Conservation (phyloP, 2,113 vertebrate genomes). For the Anas platyrhynchos region DNA sequence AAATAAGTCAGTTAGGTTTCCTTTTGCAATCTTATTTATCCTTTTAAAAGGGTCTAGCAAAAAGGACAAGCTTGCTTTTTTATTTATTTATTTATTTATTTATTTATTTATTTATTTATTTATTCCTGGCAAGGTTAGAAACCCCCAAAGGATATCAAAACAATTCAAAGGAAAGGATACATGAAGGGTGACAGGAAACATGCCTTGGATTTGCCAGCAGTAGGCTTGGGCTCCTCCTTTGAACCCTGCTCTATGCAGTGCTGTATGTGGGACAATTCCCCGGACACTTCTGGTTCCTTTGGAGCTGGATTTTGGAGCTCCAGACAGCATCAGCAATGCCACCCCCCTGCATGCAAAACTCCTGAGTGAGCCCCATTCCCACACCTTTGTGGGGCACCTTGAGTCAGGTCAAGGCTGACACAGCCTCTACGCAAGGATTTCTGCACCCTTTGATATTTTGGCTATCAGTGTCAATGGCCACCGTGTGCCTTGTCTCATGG, state of each 20-base stretch:
- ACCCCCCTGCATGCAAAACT: accelerated
- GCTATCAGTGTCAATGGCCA: accelerated
- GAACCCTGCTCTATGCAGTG: background rate
- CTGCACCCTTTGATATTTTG: accelerated
- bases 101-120: no score
- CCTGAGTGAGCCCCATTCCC: background rate
- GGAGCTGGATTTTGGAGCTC: background rate
- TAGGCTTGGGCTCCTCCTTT: background rate
- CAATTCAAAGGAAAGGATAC: background rate
- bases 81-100: no score
- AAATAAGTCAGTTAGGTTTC: background rate
- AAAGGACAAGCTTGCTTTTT: background rate
- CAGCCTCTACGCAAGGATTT: accelerated
- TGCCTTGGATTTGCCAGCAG: background rate
- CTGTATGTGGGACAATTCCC: background rate
- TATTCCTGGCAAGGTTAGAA: background rate
- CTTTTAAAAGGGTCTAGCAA: background rate
- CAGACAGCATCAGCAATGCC: background rate
- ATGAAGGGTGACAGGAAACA: accelerated
- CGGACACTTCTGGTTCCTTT: accelerated
- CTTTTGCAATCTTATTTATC: background rate
- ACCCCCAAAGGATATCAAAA: background rate
- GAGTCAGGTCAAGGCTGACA: background rate
- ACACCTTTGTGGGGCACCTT: background rate
- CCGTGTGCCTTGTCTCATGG: background rate